A percentile compares a stretch with the other conserved stretches of the same genome.
Conservation (phyloP, 1,140 invertebrate genomes). For the Steinernema khuongi region DNA sequence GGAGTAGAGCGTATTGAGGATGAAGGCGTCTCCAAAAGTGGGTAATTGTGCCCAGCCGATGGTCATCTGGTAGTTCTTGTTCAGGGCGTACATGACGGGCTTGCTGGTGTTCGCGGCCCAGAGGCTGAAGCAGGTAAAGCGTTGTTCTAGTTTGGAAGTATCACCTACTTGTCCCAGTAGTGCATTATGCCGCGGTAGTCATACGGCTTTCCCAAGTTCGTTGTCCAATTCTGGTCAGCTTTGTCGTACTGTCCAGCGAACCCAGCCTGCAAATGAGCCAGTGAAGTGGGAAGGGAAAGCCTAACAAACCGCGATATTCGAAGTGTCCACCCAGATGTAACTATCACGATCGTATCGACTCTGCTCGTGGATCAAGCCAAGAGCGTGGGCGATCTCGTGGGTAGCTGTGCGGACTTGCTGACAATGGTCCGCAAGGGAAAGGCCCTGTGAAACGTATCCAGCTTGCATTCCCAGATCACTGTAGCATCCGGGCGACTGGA, state of each 20-base stretch:
- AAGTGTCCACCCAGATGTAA: not conserved
- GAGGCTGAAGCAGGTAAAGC: not conserved
- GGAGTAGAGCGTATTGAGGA: not conserved
- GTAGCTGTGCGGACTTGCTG: not conserved
- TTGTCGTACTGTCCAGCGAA: not conserved
- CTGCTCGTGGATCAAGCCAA: not conserved
- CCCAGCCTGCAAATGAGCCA: not conserved
- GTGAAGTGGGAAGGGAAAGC: not conserved
- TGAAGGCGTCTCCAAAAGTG: not conserved
- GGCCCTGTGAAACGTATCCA: not conserved
- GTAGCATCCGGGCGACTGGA: not conserved
- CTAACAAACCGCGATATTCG: not conserved
- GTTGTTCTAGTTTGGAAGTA: not conserved
- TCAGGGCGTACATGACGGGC: not conserved
- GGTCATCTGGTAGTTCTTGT: not conserved
- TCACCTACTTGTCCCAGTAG: not conserved
- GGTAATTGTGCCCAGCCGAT: not conserved
- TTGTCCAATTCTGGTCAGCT: not conserved
- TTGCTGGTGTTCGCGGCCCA: not conserved
- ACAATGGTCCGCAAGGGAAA: not conserved
- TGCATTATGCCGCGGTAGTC: not conserved
- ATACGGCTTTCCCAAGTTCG: not conserved
- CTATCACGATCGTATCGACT: not conserved
- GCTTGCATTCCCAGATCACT: not conserved
- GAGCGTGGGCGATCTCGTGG: not conserved